Conservation (phyloP, 1,140 invertebrate genomes). For the Globodera ellingtonae region DNA sequence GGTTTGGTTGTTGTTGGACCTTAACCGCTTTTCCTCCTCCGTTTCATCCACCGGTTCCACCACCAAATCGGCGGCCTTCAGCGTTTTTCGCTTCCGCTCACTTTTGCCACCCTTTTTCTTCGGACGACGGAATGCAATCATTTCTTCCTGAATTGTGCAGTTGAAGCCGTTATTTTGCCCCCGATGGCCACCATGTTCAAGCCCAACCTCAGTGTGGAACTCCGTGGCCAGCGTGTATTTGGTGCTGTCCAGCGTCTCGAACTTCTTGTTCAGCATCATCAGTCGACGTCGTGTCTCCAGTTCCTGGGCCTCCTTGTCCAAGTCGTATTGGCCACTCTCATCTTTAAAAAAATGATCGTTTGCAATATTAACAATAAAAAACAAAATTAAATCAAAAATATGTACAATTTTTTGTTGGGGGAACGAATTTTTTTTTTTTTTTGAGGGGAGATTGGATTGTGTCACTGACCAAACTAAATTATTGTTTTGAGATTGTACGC, state of each 20-base stretch:
- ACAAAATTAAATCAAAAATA: too few species aligned
- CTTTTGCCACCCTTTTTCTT: slow-evolving; percentile 78
- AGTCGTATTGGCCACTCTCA: slow-evolving; percentile 54
- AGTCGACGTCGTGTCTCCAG: slow-evolving; percentile 71
- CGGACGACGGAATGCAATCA: slow-evolving; percentile 84
- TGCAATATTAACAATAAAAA: slow-evolving; percentile 7
- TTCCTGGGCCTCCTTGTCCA: slow-evolving; percentile 67
- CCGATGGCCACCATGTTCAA: too few species aligned
- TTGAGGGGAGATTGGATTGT: too few species aligned
- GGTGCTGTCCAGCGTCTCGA: slow-evolving; percentile 70
- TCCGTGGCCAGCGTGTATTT: slow-evolving; percentile 79
- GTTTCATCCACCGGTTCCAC: slow-evolving; percentile 61
- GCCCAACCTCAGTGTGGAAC: slow-evolving; percentile 75
- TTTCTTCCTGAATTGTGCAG: slow-evolving; percentile 65
- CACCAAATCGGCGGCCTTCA: slow-evolving; percentile 72
- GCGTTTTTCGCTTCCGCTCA: slow-evolving; percentile 66
- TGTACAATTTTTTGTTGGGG: too few species aligned
- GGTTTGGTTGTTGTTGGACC: slow-evolving; percentile 4
- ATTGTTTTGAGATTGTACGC: too few species aligned
- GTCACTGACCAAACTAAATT: too few species aligned
- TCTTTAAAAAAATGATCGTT: slow-evolving; percentile 27
- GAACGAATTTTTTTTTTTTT: too few species aligned
- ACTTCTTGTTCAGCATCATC: slow-evolving; percentile 59
- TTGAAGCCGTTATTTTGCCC: neutral
- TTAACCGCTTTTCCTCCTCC: slow-evolving; percentile 47